Evolutionary conservation across 1,140 invertebrate genomes (phyloP).

Genomic region (Penaeus chinensis): DNA sequence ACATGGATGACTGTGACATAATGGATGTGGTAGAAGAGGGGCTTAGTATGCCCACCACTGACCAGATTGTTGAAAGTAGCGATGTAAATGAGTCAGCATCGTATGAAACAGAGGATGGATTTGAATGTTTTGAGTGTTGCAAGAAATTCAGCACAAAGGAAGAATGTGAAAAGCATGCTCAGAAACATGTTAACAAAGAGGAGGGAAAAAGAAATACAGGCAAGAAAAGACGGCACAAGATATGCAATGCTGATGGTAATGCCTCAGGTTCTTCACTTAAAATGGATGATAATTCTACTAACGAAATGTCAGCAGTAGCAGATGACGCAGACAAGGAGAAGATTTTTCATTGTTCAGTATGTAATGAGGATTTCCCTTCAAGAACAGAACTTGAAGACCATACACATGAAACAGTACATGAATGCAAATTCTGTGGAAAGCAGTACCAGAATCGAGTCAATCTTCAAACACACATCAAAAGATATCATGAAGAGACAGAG

Average conservation of each 20-base stretch:
- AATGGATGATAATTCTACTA: too few species aligned
- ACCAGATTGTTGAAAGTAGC: conserved; percentile 13
- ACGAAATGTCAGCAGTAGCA: too few species aligned
- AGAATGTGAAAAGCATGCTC: conserved; percentile 44
- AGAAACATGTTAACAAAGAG: conserved; percentile 36
- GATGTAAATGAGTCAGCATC: background rate
- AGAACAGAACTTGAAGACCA: conserved; percentile 12
- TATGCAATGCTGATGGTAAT: too few species aligned
- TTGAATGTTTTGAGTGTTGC: conserved; percentile 41
- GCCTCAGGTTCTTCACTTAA: too few species aligned
- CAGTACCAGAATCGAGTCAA: conserved; percentile 42
- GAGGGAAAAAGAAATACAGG: background rate
- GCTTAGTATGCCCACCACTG: too few species aligned
- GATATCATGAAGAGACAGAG: conserved; percentile 50
- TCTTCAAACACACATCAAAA: conserved; percentile 46
- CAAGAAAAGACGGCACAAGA: too few species aligned
- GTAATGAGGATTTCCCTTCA: conserved; percentile 40
- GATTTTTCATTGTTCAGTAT: conserved; percentile 25
- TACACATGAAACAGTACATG: conserved; percentile 19
- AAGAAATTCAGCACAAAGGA: conserved; percentile 38
- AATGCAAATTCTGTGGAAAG: conserved; percentile 47
- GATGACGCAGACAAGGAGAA: too few species aligned
- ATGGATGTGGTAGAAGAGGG: conserved; percentile 14
- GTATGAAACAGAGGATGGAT: conserved; percentile 7
- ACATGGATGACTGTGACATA: background rate